These are phyloP conservation scores for Mycalesis mineus DNA, from an alignment of 2,888 invertebrate species.

Conservation along the genomic window DNA sequence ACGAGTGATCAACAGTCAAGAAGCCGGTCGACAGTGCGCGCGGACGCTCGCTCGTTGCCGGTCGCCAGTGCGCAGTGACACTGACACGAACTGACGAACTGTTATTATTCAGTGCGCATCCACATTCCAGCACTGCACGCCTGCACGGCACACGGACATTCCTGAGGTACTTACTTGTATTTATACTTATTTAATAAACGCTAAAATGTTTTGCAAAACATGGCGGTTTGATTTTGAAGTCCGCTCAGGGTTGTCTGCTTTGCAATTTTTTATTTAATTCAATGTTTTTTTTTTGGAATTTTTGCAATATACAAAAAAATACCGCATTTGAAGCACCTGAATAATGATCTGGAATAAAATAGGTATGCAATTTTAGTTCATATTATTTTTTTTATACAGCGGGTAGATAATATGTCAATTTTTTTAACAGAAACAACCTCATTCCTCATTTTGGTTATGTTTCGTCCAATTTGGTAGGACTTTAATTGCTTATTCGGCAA, in stretches of 20 bases:
- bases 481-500: too few species aligned
- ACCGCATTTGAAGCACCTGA: too few species aligned
- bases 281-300: too few species aligned
- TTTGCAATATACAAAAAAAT: too few species aligned
- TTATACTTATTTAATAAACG: neutral
- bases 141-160: slow-evolving; percentile 1
- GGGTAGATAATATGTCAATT: too few species aligned
- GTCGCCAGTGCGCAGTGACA: slow-evolving; percentile 28
- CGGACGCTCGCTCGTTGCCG: slow-evolving; percentile 30
- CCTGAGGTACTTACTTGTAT: slow-evolving; percentile 1
- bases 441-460: too few species aligned
- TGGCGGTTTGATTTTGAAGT: neutral
- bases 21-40: slow-evolving; percentile 44
- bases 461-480: too few species aligned
- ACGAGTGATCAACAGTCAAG: slow-evolving; percentile 38
- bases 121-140: slow-evolving; percentile 11
- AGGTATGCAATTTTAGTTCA: too few species aligned
- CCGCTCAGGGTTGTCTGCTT: neutral
- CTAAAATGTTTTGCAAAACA: neutral
- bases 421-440: too few species aligned
- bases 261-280: neutral
- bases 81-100: neutral
- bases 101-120: slow-evolving; percentile 13
- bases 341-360: too few species aligned
- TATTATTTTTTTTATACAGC: too few species aligned